Base-by-base conservation (phyloP, 2,888 invertebrate species). In the Drosophila multiciliata region DNA sequence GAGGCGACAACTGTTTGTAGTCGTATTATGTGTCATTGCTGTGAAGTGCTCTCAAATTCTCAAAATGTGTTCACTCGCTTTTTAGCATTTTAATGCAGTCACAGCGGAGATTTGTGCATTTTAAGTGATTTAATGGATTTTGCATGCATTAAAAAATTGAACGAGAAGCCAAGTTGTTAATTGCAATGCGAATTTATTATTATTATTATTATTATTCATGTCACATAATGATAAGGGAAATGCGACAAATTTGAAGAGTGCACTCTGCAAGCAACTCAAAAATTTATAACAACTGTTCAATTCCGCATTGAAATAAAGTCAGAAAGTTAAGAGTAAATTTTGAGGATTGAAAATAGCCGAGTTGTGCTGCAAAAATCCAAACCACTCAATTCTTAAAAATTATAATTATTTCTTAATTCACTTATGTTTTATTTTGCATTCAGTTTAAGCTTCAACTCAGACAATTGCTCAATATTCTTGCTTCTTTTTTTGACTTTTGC, bases 121-220 rank as follows among this genome's bases (percentile, higher is more conserved):
- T 78, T 64, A 73, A 90, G 90, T 82, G 91, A 78, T 87, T 91
- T 90, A 90, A 90, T 90, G 90, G 83, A 91, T 91, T 91, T 89
- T 82, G 75, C 87, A 87, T 88, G 82, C 78, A 83, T 78, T 71
- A 80, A 78, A 80, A 78, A 78, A 60, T 70, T 81, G 62, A 76
- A 75, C 42, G 66, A 66, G 63, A 72, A 74, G 66, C 72, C 59
- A 82, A 77, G 89, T 87, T 87, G 75, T 80, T 86, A 89, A 86
- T 86, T 86, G 89, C 90, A 72, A 59, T 75, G 78, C 73, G 82
- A 76, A 86, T 88, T 82, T 89, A 82, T 82, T 82, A 67, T 73
- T 62, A 53, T 74, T 70, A 53, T 63, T 59, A 45, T 68, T 59
- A 61, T 42, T 59, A 55, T 58, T 67, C 80, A 73, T 55, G 32